A percentile compares a stretch with the other conserved stretches of the same genome.
Conservation (phyloP, 1,140 invertebrate genomes). For the Ylistrum balloti region DNA sequence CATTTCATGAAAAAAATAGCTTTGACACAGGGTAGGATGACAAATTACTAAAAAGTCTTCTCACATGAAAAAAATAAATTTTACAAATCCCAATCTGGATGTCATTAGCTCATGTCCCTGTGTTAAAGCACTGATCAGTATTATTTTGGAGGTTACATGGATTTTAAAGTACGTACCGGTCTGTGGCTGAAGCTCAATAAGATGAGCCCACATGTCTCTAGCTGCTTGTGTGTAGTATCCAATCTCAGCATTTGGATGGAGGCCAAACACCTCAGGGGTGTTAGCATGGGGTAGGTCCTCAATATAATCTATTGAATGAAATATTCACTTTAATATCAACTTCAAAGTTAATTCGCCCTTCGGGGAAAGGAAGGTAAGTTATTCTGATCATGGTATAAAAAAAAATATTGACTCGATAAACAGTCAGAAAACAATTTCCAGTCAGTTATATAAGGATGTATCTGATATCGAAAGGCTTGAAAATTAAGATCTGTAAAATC, state of each 20-base stretch:
- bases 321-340: not conserved
- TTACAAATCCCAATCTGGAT: no score
- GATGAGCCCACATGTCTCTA: conserved; percentile 91
- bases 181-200: conserved; percentile 94
- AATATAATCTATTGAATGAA: conserved; percentile 79
- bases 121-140: no score
- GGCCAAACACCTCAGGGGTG: conserved; percentile 83
- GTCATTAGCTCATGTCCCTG: no score
- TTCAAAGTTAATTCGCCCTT: not conserved
- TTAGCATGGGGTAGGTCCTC: conserved; percentile 81
- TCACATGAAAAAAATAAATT: no score
- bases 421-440: no score
- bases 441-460: no score
- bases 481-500: no score
- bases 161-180: conserved; percentile 85
- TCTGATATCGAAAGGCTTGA: no score
- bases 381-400: not conserved
- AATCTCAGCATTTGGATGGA: conserved; percentile 83
- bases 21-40: no score
- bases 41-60: no score
- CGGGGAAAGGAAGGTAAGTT: no score
- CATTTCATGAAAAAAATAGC: no score
- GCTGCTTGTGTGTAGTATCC: conserved; percentile 90
- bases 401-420: not conserved
- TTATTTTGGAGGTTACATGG: not conserved